Percentiles rank a stretch among this genome's conserved stretches.
These are phyloP conservation scores for Tribolium freemani DNA, from an alignment of 2,888 invertebrate species.

Conservation along the genomic window DNA sequence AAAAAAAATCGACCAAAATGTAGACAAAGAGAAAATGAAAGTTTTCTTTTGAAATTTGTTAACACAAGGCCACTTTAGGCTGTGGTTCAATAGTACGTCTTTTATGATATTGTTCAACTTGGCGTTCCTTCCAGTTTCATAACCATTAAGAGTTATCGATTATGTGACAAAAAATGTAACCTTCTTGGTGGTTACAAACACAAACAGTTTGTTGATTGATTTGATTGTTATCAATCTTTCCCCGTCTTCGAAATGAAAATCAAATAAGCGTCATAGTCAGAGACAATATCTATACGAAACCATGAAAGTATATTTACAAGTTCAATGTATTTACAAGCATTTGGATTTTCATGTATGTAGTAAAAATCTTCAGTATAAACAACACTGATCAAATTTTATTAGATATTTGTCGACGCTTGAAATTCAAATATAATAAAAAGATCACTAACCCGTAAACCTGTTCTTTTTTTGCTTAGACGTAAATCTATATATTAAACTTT, in stretches of 20 bases:
- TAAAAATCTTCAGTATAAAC: too few relatives aligned
- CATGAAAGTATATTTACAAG: too few relatives aligned
- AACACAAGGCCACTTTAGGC: neutral
- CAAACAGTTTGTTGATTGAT: neutral
- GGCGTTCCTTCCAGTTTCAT: neutral
- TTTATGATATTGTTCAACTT: neutral
- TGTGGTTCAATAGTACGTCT: neutral
- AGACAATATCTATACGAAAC: too few relatives aligned
- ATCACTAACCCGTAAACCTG: slow-evolving; percentile 5
- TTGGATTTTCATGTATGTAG: too few relatives aligned
- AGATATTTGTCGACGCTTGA: too few relatives aligned
- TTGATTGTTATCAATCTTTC: neutral
- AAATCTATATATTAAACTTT: neutral
- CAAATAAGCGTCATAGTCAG: too few relatives aligned
- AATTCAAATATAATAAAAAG: neutral
- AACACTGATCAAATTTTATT: too few relatives aligned
- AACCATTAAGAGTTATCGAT: neutral
- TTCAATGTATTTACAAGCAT: too few relatives aligned
- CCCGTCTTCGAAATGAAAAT: too few relatives aligned
- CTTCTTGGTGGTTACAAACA: neutral
- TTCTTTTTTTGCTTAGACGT: neutral
- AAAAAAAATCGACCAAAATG: too few relatives aligned
- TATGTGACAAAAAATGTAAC: neutral
- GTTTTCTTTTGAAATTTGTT: neutral
- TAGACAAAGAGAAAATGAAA: neutral